These are phyloP conservation scores for Australoheros facetus DNA, from an alignment of 2,797 vertebrate species.

Conservation along the genomic window DNA sequence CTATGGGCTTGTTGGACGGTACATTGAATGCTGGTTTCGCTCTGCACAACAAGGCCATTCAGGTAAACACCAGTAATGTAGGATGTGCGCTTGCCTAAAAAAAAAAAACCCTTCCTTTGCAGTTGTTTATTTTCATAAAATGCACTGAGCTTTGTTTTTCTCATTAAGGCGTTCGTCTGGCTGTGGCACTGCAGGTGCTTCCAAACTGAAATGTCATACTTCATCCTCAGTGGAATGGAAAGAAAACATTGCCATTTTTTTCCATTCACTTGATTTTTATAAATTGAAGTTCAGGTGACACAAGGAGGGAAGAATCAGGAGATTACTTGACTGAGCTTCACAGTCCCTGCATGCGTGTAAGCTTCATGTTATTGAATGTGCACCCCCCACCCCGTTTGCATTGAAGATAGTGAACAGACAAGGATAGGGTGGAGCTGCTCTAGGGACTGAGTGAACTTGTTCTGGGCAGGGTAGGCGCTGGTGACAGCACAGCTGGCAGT, in stretches of 20 bases:
- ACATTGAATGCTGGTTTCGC: slow-evolving; percentile 82
- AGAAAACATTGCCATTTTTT: slow-evolving; percentile 8
- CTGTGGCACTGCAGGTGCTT: slow-evolving; percentile 18
- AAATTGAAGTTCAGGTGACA: slow-evolving; percentile 4
- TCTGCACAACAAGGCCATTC: slow-evolving; percentile 83
- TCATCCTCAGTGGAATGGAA: slow-evolving; percentile 7
- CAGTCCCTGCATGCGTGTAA: not conserved
- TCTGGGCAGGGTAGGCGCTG: slow-evolving; percentile 24
- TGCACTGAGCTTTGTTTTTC: not conserved
- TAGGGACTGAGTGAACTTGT: slow-evolving; percentile 47
- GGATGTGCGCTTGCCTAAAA: too few species aligned
- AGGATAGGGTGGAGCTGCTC: slow-evolving; percentile 43
- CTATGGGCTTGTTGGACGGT: slow-evolving; percentile 87
- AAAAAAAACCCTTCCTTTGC: not conserved
- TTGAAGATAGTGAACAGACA: slow-evolving; percentile 8
- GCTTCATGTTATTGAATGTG: not conserved
- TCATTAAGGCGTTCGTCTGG: not conserved
- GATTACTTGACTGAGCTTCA: slow-evolving; percentile 19
- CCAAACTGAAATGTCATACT: slow-evolving; percentile 9
- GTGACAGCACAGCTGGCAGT: slow-evolving; percentile 41
- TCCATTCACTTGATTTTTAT: slow-evolving; percentile 28
- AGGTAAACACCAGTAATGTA: slow-evolving; percentile 76
- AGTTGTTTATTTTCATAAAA: not conserved
- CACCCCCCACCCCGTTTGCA: not conserved
- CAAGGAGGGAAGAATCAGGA: slow-evolving; percentile 2